Conservation (phyloP, 2,888 invertebrate genomes). For the Eristalis intricaria region DNA sequence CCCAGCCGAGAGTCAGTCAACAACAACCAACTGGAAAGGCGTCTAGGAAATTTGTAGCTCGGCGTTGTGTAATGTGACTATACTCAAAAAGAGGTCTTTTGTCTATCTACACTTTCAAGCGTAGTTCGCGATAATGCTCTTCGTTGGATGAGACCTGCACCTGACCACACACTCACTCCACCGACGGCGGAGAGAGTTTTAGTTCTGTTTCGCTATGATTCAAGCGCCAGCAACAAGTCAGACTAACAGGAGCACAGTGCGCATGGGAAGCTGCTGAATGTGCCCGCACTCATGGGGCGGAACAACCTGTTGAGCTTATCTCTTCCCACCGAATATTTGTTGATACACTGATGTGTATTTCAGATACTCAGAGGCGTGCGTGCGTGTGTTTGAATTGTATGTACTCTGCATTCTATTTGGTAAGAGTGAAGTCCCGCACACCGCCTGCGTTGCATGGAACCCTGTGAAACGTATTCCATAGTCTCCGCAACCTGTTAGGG, state of each 20-base stretch:
- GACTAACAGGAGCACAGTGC: slow-evolving; percentile 47
- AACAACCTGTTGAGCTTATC: background rate
- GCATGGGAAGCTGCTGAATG: background rate
- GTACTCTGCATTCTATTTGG: no score
- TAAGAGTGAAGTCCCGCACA: background rate
- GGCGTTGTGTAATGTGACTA: background rate
- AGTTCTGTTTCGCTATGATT: slow-evolving; percentile 49
- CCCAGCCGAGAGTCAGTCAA: background rate
- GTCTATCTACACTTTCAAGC: background rate
- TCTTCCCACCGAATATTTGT: background rate
- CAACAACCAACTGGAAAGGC: background rate
- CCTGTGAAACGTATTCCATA: slow-evolving; percentile 46
- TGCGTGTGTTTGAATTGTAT: background rate
- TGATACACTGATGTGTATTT: background rate
- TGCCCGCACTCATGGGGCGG: background rate
- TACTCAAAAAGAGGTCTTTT: background rate
- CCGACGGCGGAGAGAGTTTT: slow-evolving; percentile 2
- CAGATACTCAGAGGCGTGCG: background rate
- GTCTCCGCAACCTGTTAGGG: slow-evolving; percentile 37
- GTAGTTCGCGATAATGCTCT: background rate
- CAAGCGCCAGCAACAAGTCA: slow-evolving; percentile 71
- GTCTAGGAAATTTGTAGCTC: background rate
- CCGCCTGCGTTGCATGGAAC: slow-evolving; percentile 18
- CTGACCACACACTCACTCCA: background rate
- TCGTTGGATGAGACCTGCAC: background rate